Evolutionary conservation across 2,797 vertebrate species (phyloP).

Genomic region (Esox masquinongy): DNA sequence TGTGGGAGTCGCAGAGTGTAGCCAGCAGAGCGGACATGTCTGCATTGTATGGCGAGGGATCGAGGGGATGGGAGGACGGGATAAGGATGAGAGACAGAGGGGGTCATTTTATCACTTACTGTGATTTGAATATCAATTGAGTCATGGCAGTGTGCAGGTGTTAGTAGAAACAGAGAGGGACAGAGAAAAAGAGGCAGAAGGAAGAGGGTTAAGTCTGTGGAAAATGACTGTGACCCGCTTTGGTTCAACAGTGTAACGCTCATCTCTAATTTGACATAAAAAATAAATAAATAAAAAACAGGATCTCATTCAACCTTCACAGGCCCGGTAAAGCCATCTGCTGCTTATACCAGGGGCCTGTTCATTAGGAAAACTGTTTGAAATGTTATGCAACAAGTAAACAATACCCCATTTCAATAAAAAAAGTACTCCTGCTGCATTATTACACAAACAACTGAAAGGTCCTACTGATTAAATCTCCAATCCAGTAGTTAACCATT

Average conservation of each 20-base stretch:
- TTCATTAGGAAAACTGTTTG: not conserved
- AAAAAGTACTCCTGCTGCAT: not conserved
- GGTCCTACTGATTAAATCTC: not conserved
- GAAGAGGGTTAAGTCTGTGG: slow-evolving; percentile 34
- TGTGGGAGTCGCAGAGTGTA: slow-evolving; percentile 57
- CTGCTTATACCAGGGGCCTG: not conserved
- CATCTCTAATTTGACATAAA: slow-evolving; percentile 47
- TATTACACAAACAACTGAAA: not conserved
- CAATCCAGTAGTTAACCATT: not conserved
- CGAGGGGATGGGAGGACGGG: slow-evolving; percentile 32
- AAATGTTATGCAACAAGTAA: not conserved
- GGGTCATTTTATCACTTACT: slow-evolving; percentile 60
- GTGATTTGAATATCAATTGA: slow-evolving; percentile 67
- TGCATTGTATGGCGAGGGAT: slow-evolving; percentile 56
- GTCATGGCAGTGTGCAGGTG: slow-evolving; percentile 62
- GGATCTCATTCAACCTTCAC: slow-evolving; percentile 35
- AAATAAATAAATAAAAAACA: slow-evolving; percentile 31
- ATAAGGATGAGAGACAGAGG: slow-evolving; percentile 54
- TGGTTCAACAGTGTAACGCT: slow-evolving; percentile 46
- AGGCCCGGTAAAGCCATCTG: slow-evolving; percentile 20
- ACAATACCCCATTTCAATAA: no score
- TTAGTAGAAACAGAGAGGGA: slow-evolving; percentile 42
- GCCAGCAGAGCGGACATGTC: slow-evolving; percentile 48
- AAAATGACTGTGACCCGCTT: slow-evolving; percentile 60
- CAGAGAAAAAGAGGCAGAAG: not conserved